phyloP scores from a whole-genome alignment of 2,888 invertebrate genomes.

The Platypus cylindrus region DNA sequence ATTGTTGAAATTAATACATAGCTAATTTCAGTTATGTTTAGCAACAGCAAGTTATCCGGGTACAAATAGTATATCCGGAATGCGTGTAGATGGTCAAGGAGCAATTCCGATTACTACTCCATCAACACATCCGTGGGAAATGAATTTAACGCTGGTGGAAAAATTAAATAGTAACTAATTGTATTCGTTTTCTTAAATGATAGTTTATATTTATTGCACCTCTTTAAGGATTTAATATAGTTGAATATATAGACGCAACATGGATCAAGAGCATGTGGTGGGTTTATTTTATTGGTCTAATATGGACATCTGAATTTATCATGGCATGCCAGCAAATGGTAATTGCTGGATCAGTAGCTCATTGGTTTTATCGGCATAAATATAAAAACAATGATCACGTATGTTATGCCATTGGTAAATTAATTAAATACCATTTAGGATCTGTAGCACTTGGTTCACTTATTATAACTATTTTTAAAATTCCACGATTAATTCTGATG shows the following conservation, averaged over 20 bases:
- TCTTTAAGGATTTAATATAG: constrained; percentile 44
- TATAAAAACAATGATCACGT: constrained; percentile 55
- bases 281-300: constrained; percentile 78
- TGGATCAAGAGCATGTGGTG: constrained; percentile 91
- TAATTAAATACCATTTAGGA: constrained; percentile 58
- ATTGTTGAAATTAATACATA: background rate
- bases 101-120: constrained; percentile 5
- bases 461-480: constrained; percentile 57
- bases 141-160: constrained; percentile 20
- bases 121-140: constrained; percentile 10
- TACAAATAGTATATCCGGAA: constrained; percentile 18
- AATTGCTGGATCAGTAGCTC: constrained; percentile 50
- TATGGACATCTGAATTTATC: constrained; percentile 58
- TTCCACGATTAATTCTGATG: constrained; percentile 42
- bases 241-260: constrained; percentile 62
- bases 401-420: constrained; percentile 56
- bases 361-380: constrained; percentile 69
- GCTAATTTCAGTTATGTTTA: constrained; percentile 45
- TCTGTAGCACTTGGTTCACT: constrained; percentile 67
- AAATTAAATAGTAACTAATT: constrained; percentile 23
- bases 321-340: constrained; percentile 57
- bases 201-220: background rate
- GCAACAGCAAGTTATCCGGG: constrained; percentile 67
- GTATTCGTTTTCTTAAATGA: constrained; percentile 1
- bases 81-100: constrained; percentile 8